These are phyloP conservation scores for Eupeodes latifasciatus DNA, from an alignment of 2,888 invertebrate species.

Conservation along the genomic window DNA sequence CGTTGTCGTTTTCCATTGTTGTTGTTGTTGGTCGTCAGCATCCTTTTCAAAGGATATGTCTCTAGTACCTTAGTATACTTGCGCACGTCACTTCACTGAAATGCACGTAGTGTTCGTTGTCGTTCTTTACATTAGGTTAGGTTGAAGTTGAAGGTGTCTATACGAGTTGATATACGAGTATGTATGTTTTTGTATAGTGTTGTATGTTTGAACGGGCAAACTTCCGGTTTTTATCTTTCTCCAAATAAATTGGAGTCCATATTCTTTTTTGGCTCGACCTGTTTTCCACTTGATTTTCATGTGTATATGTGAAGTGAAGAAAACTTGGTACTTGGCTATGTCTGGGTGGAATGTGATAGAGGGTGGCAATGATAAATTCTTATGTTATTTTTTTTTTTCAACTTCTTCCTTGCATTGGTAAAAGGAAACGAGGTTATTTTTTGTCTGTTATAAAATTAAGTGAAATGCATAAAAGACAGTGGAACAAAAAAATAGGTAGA, in stretches of 20 bases:
- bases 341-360: background rate
- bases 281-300: slow-evolving; percentile 53
- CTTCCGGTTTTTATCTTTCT: slow-evolving; percentile 72
- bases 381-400: background rate
- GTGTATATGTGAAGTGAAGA: slow-evolving; percentile 1
- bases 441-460: slow-evolving; percentile 58
- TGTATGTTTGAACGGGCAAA: slow-evolving; percentile 36
- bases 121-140: background rate
- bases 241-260: slow-evolving; percentile 65
- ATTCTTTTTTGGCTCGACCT: slow-evolving; percentile 43
- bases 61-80: slow-evolving; percentile 19
- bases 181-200: background rate
- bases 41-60: slow-evolving; percentile 38
- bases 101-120: slow-evolving; percentile 65
- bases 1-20: slow-evolving; percentile 27
- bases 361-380: slow-evolving; percentile 34
- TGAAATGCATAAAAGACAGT: slow-evolving; percentile 60
- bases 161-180: background rate
- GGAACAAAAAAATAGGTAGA: slow-evolving; percentile 15
- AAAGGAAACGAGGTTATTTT: slow-evolving; percentile 46
- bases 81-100: slow-evolving; percentile 65
- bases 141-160: background rate
- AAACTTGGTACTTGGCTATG: background rate
- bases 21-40: slow-evolving; percentile 54
- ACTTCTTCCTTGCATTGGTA: background rate